These are phyloP conservation scores for Zosterops pallidus DNA, from an alignment of 2,113 vertebrate genomes.

Conservation along the genomic window DNA sequence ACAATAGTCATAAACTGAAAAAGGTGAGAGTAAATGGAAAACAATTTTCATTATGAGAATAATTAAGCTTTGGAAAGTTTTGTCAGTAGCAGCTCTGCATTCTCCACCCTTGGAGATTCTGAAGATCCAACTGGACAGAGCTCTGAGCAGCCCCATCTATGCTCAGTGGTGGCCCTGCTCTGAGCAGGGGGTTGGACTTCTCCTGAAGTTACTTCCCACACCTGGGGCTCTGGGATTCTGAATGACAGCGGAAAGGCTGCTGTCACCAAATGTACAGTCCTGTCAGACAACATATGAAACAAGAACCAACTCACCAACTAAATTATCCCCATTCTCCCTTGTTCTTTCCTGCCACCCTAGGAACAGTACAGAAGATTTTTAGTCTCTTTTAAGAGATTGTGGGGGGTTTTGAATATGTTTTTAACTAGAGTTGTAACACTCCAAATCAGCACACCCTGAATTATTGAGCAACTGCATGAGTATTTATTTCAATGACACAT, in stretches of 20 bases:
- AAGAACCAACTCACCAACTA: not conserved
- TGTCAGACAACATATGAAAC: constrained; percentile 3
- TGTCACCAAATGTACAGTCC: not conserved
- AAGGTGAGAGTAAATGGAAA: not conserved
- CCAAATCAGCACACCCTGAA: constrained; percentile 33
- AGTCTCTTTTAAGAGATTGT: not conserved
- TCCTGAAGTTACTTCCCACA: not conserved
- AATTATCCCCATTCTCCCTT: not conserved
- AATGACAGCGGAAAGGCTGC: not conserved
- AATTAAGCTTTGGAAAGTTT: not conserved
- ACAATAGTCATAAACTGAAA: not conserved
- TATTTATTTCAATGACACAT: constrained; percentile 40
- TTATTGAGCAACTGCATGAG: constrained; percentile 60
- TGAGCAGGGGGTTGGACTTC: not conserved
- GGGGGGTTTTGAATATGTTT: not conserved
- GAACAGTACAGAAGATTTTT: not conserved
- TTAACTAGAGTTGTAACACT: not conserved
- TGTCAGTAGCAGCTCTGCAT: not conserved
- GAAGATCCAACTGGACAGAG: not conserved
- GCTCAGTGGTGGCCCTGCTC: not conserved
- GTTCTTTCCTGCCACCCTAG: not conserved
- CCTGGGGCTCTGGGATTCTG: not conserved
- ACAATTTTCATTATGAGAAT: not conserved
- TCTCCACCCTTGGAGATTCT: not conserved
- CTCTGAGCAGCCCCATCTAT: not conserved